These are phyloP conservation scores for Coendou prehensilis DNA, from an alignment of 2,797 vertebrate genomes.

Conservation along the genomic window DNA sequence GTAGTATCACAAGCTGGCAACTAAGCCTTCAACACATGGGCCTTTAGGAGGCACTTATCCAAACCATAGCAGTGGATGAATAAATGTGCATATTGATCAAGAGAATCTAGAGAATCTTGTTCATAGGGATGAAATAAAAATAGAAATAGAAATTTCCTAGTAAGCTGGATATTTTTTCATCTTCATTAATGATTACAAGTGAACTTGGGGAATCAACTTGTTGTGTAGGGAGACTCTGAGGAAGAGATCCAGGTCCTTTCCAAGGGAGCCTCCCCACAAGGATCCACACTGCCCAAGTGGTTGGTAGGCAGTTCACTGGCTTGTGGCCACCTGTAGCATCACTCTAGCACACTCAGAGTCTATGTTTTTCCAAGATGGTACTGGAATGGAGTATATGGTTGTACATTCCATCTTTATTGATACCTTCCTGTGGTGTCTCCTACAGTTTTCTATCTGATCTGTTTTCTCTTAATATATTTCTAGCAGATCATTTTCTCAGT, in stretches of 20 bases:
- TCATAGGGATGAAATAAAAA: not conserved
- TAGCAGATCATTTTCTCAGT: not conserved
- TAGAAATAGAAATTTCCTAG: not conserved
- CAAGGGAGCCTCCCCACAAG: not conserved
- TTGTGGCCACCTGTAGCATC: not conserved
- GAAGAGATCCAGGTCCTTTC: not conserved
- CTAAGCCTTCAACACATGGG: too few relatives aligned
- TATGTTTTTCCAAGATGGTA: not conserved
- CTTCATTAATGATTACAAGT: not conserved
- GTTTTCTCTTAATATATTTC: conserved; percentile 6
- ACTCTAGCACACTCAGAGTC: not conserved
- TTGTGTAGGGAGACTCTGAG: not conserved
- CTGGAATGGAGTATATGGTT: not conserved
- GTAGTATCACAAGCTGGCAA: not conserved
- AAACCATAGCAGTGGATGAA: not conserved
- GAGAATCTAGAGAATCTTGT: not conserved
- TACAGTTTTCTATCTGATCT: not conserved
- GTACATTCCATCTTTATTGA: not conserved
- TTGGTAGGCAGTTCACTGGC: not conserved
- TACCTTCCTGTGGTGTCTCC: not conserved
- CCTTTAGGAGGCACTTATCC: not conserved
- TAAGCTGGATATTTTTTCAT: not conserved
- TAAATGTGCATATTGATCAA: too few relatives aligned
- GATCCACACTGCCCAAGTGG: too few relatives aligned
- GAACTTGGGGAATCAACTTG: not conserved